Conservation (phyloP, 2,888 invertebrate genomes). For the Hedya salicella region DNA sequence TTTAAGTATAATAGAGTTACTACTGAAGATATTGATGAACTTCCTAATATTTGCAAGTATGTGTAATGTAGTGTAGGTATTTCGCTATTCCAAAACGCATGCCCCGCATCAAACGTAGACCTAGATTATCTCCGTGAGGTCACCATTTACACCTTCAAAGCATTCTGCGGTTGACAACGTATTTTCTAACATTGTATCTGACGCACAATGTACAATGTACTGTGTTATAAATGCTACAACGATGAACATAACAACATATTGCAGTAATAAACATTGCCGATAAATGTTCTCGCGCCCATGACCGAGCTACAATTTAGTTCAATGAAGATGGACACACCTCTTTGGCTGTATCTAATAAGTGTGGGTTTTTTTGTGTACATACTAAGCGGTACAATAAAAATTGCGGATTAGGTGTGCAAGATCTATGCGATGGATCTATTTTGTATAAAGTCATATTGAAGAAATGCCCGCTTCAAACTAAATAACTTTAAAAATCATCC, state of each 20-base stretch:
- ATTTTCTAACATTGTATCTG: constrained; percentile 8
- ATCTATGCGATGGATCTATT: too few species aligned
- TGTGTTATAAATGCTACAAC: not conserved
- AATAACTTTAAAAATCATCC: too few species aligned
- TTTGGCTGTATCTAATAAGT: not conserved
- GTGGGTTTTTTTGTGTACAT: too few species aligned
- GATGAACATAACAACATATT: not conserved
- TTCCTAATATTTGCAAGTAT: too few species aligned
- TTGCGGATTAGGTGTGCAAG: too few species aligned
- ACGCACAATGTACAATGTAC: not conserved
- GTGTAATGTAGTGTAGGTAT: too few species aligned
- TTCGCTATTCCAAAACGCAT: not conserved
- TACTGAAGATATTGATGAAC: too few species aligned
- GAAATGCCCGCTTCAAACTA: too few species aligned
- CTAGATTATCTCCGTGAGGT: constrained; percentile 6
- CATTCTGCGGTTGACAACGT: constrained; percentile 3
- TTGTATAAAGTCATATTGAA: too few species aligned
- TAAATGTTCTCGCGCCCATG: not conserved
- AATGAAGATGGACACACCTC: not conserved
- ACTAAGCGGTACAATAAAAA: too few species aligned
- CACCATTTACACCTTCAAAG: constrained; percentile 15
- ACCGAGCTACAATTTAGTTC: not conserved
- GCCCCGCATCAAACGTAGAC: not conserved
- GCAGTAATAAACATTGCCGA: not conserved
- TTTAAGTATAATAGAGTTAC: too few species aligned